Percentiles rank a stretch among this genome's conserved stretches.
Conservation (phyloP, 2,888 invertebrate species). For the Macropis europaea region DNA sequence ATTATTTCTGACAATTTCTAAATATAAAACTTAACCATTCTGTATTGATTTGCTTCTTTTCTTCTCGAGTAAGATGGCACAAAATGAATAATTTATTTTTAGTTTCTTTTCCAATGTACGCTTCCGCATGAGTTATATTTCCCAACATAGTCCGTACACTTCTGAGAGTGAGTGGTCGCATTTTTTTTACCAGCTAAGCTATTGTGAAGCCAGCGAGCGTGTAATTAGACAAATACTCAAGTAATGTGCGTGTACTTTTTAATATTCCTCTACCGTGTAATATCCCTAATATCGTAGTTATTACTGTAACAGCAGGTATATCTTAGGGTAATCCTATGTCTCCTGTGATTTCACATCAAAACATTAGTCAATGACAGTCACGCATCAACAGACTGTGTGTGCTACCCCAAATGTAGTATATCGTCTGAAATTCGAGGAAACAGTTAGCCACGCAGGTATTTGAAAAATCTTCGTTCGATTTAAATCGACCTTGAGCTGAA, state of each 20-base stretch:
- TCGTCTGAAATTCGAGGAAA: not conserved
- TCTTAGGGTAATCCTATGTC: not conserved
- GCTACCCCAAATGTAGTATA: not conserved
- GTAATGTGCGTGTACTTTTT: conserved; percentile 17
- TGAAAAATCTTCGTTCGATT: not conserved
- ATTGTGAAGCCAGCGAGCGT: conserved; percentile 37
- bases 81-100: no score
- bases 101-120: no score
- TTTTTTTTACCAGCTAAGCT: conserved; percentile 14
- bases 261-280: conserved; percentile 28
- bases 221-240: conserved; percentile 49
- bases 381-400: not conserved
- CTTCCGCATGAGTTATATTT: not conserved
- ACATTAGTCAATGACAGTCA: not conserved
- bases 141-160: not conserved
- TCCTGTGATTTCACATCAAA: not conserved
- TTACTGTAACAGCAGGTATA: not conserved
- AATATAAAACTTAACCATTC: no score
- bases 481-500: conserved; percentile 7
- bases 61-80: no score
- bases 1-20: no score
- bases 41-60: no score
- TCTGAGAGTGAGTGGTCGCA: conserved; percentile 5
- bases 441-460: not conserved
- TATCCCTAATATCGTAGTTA: conserved; percentile 19